A percentile compares a stretch with the other conserved stretches of the same genome.
These are phyloP conservation scores for Rotaria socialis DNA, from an alignment of 2,888 invertebrate species.

Conservation along the genomic window DNA sequence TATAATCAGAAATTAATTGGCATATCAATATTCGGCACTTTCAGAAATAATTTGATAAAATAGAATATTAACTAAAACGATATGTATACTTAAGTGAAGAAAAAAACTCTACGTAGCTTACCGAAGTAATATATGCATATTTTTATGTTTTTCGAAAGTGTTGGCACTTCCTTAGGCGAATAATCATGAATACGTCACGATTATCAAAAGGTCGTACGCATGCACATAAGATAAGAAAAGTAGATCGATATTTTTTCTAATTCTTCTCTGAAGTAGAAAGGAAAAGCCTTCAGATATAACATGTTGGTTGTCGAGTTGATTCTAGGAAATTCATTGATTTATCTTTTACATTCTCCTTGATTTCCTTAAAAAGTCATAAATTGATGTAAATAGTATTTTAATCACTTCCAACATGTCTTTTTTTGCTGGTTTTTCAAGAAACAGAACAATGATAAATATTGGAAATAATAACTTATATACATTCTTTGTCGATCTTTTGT, in stretches of 20 bases:
- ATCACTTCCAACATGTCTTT: background rate
- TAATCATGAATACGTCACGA: background rate
- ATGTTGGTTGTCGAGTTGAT: background rate
- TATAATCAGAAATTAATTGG: too few relatives aligned
- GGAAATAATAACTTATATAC: background rate
- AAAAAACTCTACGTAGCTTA: background rate
- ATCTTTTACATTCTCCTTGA: background rate
- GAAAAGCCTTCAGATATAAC: background rate
- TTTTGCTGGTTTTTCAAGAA: background rate
- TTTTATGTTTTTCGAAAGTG: background rate
- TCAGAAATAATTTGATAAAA: background rate
- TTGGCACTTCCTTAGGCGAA: background rate
- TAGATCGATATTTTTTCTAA: background rate
- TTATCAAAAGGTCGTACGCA: background rate
- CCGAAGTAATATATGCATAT: background rate
- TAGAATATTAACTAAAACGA: background rate
- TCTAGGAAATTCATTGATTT: background rate
- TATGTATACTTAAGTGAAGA: background rate
- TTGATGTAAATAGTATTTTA: background rate
- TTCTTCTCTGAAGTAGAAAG: background rate
- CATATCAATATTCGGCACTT: too few relatives aligned
- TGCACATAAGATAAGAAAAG: background rate
- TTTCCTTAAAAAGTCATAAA: background rate
- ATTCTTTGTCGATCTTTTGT: background rate
- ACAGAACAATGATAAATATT: background rate